Evolutionary conservation across 1,140 invertebrate genomes (phyloP).

Genomic region (Ephestia elutella): DNA sequence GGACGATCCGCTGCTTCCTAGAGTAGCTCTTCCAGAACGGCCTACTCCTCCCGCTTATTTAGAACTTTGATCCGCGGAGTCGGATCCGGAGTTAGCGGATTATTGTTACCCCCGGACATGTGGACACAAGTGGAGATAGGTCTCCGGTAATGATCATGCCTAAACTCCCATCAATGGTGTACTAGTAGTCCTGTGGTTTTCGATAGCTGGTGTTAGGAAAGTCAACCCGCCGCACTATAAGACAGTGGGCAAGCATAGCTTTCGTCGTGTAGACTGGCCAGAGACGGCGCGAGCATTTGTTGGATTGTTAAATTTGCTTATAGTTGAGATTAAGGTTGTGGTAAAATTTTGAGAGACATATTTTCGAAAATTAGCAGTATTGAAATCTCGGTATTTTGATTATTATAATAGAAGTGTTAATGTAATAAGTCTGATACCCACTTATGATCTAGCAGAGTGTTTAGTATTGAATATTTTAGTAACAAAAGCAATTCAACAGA

Average conservation of each 20-base stretch:
- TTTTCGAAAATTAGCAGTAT: constrained; percentile 65
- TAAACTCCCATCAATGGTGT: constrained; percentile 18
- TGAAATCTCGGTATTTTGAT: constrained; percentile 58
- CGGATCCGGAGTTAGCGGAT: constrained; percentile 62
- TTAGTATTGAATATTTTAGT: constrained; percentile 13
- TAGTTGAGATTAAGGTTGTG: constrained; percentile 66
- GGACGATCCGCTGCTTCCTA: constrained; percentile 55
- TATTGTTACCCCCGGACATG: constrained; percentile 43
- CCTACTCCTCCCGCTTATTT: constrained; percentile 63
- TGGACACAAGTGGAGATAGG: constrained; percentile 34
- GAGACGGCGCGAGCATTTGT: constrained; percentile 32
- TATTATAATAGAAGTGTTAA: constrained; percentile 39
- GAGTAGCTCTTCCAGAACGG: constrained; percentile 50
- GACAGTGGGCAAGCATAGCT: constrained; percentile 22
- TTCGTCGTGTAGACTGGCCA: constrained; percentile 38
- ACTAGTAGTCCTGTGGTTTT: constrained; percentile 24
- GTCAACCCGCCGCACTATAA: constrained; percentile 6
- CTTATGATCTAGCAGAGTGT: constrained; percentile 29
- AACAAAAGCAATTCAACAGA: constrained; percentile 9
- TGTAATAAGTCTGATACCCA: constrained; percentile 44
- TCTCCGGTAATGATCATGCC: constrained; percentile 5
- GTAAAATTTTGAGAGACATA: constrained; percentile 67
- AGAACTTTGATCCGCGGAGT: constrained; percentile 69
- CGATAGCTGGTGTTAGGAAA: constrained; percentile 31
- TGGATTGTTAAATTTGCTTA: constrained; percentile 63